Base-by-base conservation (phyloP, 2,113 vertebrate species). In the Psephotus haematonotus region DNA sequence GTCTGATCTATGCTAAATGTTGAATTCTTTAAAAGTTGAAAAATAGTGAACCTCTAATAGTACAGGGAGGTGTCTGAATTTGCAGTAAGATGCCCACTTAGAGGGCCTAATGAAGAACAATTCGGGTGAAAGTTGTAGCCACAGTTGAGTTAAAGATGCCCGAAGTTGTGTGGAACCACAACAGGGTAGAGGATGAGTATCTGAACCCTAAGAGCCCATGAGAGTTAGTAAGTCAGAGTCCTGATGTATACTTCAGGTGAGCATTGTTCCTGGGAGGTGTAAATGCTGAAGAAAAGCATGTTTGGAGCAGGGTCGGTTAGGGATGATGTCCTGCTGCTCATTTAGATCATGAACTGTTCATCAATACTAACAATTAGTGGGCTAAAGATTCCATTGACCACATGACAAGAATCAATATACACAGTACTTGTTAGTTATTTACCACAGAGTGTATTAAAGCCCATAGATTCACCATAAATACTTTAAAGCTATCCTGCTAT, bases 391-490 rank as follows among this genome's bases (percentile, higher is more conserved):
- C 97, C 97, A 98, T 98, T 98, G 98, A 98, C 97, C 98, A 97
- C 97, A 97, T 62, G 95, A 97, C 96, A 96, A 92, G 97, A 94
- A 98, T 98, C 97, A 70, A 98, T 98, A 84, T 28, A 83, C 90
- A 84, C 92, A 67, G 95, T 96, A 92, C 97, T 98, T 98, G 97
- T 97, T 98, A 97, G 97, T 98, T 99, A 98, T 99, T 99, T 99
- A 99, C 98, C 93, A 41, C 97, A 93, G 85, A 98, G 98, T 98
- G 94, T 98, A 98, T 98, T 98, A 98, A 98, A 98, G 98, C 97
- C 96, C 87, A 94, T 97, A 98, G 98, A 98, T 99, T 98, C 98
- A 96, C 97, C 92, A 97, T 98, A 99, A 99, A 99, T 98, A 98
- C 98, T 97, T 86, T 98, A 84, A 97, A 97, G 98, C 95, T 98